A percentile compares a stretch with the other conserved stretches of the same genome.
Evolutionary conservation across 2,888 invertebrate species (phyloP).

Genomic region (Clepsis dumicolana): DNA sequence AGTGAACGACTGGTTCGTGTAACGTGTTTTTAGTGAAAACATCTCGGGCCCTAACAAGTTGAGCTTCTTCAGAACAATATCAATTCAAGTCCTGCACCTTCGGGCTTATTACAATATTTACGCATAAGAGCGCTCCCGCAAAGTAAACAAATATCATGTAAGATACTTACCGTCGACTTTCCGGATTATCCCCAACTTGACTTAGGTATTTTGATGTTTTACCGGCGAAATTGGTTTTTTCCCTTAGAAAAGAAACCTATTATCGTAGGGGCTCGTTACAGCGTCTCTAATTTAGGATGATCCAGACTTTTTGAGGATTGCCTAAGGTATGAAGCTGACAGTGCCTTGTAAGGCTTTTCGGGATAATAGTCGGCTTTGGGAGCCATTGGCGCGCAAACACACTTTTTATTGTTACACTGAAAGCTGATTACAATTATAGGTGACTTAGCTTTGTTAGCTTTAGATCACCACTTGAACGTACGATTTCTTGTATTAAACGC

Average conservation of each 20-base stretch:
- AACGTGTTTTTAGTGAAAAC: not conserved
- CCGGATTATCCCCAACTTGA: conserved; percentile 72
- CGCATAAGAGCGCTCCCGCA: conserved; percentile 44
- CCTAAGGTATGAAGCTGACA: conserved; percentile 70
- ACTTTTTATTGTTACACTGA: conserved; percentile 8
- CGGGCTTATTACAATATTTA: conserved; percentile 46
- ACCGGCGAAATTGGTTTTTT: conserved; percentile 75
- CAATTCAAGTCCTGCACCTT: conserved; percentile 30
- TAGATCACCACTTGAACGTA: too few species aligned
- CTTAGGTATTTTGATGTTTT: conserved; percentile 78
- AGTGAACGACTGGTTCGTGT: not conserved
- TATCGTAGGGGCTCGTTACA: conserved; percentile 69
- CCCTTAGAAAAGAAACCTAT: conserved; percentile 73
- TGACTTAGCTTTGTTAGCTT: not conserved
- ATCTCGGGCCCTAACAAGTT: conserved; percentile 10
- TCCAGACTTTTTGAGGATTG: conserved; percentile 67
- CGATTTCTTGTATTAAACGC: too few species aligned
- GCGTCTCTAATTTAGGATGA: conserved; percentile 77
- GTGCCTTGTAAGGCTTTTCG: conserved; percentile 63
- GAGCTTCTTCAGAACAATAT: conserved; percentile 30
- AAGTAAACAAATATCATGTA: conserved; percentile 64
- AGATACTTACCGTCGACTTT: conserved; percentile 68
- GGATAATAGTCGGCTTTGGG: conserved; percentile 58
- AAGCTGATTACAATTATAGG: not conserved
- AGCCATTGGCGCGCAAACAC: conserved; percentile 52